Evolutionary conservation across 2,797 vertebrate genomes (phyloP).

Genomic region (Phoebastria nigripes): DNA sequence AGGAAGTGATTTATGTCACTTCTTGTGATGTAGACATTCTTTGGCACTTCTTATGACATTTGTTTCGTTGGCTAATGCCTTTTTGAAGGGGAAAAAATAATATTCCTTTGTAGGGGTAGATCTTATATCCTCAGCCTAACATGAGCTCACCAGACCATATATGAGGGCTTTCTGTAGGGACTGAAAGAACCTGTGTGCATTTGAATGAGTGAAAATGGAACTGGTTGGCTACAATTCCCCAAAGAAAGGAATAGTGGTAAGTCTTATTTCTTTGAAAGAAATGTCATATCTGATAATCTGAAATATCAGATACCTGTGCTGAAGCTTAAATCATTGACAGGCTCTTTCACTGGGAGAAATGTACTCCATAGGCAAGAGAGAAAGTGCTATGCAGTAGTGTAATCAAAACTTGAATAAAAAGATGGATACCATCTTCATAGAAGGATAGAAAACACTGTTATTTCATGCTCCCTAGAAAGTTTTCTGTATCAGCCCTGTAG

Average conservation of each 20-base stretch:
- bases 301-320: not conserved
- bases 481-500: not conserved
- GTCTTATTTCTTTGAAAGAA: not conserved
- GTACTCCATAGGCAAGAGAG: not conserved
- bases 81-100: not conserved
- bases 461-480: not conserved
- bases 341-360: not conserved
- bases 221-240: not conserved
- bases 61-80: not conserved
- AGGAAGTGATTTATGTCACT: not conserved
- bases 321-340: not conserved
- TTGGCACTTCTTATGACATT: not conserved
- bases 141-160: not conserved
- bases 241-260: not conserved
- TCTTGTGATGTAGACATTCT: rapidly evolving
- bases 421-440: not conserved
- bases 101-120: not conserved
- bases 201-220: not conserved
- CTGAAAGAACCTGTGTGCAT: not conserved
- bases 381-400: not conserved
- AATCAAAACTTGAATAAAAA: not conserved
- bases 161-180: not conserved
- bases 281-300: not conserved
- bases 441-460: not conserved
- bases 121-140: not conserved